These are phyloP conservation scores for Hippocampus guttulatus DNA, from an alignment of 2,113 vertebrate species.

Conservation along the genomic window DNA sequence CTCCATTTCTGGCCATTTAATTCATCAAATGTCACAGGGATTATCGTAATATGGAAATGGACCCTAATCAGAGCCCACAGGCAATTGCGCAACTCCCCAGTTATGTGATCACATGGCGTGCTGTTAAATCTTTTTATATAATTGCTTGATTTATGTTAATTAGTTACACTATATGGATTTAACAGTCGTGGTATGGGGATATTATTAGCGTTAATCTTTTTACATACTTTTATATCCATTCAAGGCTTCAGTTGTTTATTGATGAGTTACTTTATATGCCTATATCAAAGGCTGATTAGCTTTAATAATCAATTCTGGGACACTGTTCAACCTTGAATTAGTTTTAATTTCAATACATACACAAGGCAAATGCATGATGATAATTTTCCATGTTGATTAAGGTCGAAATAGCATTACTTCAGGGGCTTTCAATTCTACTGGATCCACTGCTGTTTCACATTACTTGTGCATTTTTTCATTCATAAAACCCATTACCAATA, in stretches of 20 bases:
- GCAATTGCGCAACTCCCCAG: conserved; percentile 3
- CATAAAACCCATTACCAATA: no score
- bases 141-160: not conserved
- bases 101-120: not conserved
- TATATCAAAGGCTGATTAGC: not conserved
- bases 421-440: no score
- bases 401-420: no score
- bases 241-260: not conserved
- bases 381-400: no score
- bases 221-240: not conserved
- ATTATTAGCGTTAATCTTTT: not conserved
- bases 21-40: conserved; percentile 30
- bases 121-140: not conserved
- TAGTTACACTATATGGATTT: not conserved
- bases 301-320: not conserved
- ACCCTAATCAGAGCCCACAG: not conserved
- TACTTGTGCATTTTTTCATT: no score
- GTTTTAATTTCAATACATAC: no score
- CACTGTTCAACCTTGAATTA: no score
- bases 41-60: conserved; percentile 33
- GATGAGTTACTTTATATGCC: not conserved
- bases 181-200: not conserved
- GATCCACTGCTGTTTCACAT: no score
- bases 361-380: no score
- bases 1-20: conserved; percentile 21